Evolutionary conservation across 1,140 invertebrate genomes (phyloP).

Genomic region (Ectropis grisescens): DNA sequence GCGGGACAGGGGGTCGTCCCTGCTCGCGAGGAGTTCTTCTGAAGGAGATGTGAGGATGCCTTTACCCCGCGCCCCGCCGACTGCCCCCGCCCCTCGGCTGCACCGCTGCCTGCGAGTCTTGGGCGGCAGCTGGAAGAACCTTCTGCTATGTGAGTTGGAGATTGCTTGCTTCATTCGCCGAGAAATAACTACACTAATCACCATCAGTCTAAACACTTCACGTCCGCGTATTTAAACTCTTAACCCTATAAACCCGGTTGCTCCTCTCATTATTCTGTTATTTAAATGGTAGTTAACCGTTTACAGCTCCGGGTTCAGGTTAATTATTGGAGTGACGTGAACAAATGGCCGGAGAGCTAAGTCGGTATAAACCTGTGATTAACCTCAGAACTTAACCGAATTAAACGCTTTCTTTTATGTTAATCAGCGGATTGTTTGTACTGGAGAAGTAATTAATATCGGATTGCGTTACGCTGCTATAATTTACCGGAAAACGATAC

Average conservation of each 20-base stretch:
- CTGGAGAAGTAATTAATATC: constrained; percentile 25
- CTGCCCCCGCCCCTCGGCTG: constrained; percentile 60
- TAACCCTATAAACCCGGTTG: too few species aligned
- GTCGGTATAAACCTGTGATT: constrained; percentile 42
- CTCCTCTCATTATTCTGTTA: constrained; percentile 21
- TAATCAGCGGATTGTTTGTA: constrained; percentile 49
- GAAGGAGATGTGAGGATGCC: constrained; percentile 63
- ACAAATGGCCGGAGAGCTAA: constrained; percentile 50
- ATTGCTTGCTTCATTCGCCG: constrained; percentile 10
- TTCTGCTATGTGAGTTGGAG: constrained; percentile 74
- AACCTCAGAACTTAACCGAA: constrained; percentile 43
- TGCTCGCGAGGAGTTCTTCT: constrained; percentile 63
- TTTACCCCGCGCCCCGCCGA: constrained; percentile 34
- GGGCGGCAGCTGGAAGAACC: constrained; percentile 76
- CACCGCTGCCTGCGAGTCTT: constrained; percentile 73
- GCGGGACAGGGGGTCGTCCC: constrained; percentile 44
- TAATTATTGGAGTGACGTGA: constrained; percentile 53
- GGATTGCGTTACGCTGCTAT: constrained; percentile 16
- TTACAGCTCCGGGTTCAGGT: constrained; percentile 32
- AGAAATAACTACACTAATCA: constrained; percentile 1
- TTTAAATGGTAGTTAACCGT: constrained; percentile 36
- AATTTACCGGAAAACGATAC: constrained; percentile 17
- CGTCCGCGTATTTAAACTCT: constrained; percentile 11
- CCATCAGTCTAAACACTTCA: background rate
- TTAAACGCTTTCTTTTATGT: constrained; percentile 58